phyloP scores from a whole-genome alignment of 1,140 invertebrate genomes.

The Leptoteleia sp. region DNA sequence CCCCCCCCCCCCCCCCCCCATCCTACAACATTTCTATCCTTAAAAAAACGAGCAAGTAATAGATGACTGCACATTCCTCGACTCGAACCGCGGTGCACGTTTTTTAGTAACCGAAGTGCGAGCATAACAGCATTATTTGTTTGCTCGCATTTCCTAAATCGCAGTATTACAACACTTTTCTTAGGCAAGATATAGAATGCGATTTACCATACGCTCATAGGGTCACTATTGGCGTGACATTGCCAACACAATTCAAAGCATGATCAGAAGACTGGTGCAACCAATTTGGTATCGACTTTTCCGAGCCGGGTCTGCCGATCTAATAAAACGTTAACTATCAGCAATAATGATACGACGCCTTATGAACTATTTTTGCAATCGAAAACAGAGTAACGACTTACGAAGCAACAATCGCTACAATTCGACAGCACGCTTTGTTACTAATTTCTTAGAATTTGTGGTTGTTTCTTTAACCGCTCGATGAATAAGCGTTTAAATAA shows the following conservation, averaged over 20 bases:
- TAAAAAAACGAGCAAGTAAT: no score
- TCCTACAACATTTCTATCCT: no score
- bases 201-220: slow-evolving; percentile 16
- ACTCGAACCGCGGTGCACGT: no score
- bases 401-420: slow-evolving; percentile 3
- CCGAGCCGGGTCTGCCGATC: slow-evolving; percentile 15
- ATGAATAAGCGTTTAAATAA: slow-evolving; percentile 6
- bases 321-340: slow-evolving; percentile 60
- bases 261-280: slow-evolving; percentile 33
- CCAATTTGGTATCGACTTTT: not conserved
- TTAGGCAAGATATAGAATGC: slow-evolving; percentile 35
- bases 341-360: slow-evolving; percentile 66
- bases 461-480: slow-evolving; percentile 9
- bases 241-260: slow-evolving; percentile 20
- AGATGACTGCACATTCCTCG: no score
- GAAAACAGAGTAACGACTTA: slow-evolving; percentile 8
- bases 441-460: not conserved
- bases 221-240: slow-evolving; percentile 7
- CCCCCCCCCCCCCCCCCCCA: no score
- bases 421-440: slow-evolving; percentile 7
- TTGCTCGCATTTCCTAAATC: slow-evolving; percentile 30
- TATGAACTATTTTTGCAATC: slow-evolving; percentile 50
- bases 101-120: not conserved
- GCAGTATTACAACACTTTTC: slow-evolving; percentile 43
- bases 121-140: not conserved